Evolutionary conservation across 2,113 vertebrate species (phyloP).

Genomic region (Pangasianodon hypophthalmus): DNA sequence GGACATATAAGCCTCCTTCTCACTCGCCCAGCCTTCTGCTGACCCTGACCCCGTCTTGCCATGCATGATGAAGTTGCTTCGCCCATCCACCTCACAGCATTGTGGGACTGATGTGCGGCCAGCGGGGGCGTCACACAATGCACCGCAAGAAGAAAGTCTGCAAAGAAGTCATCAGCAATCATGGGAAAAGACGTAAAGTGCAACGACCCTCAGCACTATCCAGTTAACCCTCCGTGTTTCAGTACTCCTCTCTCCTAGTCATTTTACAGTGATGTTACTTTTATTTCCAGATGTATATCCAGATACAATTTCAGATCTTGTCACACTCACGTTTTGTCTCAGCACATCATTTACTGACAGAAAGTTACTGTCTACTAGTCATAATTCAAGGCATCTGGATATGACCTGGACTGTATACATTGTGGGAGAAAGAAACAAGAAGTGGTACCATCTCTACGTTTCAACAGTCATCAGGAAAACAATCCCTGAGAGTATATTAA

Average conservation of each 20-base stretch:
- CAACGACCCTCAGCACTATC: not conserved
- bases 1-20: constrained; percentile 55
- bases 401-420: too few relatives aligned
- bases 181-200: not conserved
- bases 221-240: not conserved
- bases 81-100: constrained; percentile 39
- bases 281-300: not conserved
- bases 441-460: too few relatives aligned
- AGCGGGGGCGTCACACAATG: constrained; percentile 60
- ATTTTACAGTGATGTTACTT: too few relatives aligned
- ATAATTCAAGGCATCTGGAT: not conserved
- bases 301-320: not conserved
- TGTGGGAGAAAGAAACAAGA: too few relatives aligned
- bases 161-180: not conserved
- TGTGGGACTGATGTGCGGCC: constrained; percentile 48
- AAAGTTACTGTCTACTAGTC: not conserved
- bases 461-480: not conserved
- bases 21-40: constrained; percentile 50
- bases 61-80: constrained; percentile 44
- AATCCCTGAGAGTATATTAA: not conserved
- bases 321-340: not conserved
- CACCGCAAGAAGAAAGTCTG: constrained; percentile 63
- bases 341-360: too few relatives aligned
- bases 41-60: constrained; percentile 57
- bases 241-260: not conserved